phyloP scores from a whole-genome alignment of 2,113 vertebrate species.

The Prietella phreatophila region DNA sequence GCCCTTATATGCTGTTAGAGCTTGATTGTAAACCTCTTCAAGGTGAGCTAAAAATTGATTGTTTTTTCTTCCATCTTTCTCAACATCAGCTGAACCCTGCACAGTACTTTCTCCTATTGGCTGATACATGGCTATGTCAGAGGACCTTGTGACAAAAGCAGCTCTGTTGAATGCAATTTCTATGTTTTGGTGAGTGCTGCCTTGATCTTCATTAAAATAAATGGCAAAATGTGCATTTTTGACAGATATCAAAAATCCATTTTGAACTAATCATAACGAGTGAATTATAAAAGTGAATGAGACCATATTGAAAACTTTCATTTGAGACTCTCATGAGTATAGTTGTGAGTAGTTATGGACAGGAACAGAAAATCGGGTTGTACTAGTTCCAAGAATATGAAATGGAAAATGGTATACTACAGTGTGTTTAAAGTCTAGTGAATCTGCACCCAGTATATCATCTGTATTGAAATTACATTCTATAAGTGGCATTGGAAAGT shows the following conservation, averaged over 20 bases:
- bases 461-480: not conserved
- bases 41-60: not conserved
- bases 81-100: not conserved
- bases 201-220: not conserved
- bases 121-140: not conserved
- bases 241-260: not conserved
- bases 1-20: not conserved
- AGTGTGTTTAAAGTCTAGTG: conserved; percentile 2
- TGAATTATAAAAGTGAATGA: not conserved
- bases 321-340: not conserved
- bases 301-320: not conserved
- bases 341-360: not conserved
- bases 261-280: not conserved
- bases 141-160: not conserved
- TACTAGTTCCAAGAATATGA: not conserved
- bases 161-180: not conserved
- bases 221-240: not conserved
- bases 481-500: conserved; percentile 11
- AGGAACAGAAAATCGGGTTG: not conserved
- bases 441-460: not conserved
- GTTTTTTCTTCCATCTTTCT: not conserved
- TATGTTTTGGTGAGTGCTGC: not conserved
- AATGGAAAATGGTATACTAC: not conserved
- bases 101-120: not conserved
- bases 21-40: not conserved